Conservation (phyloP, 2,113 vertebrate species). For the Leptocoma aspasia region DNA sequence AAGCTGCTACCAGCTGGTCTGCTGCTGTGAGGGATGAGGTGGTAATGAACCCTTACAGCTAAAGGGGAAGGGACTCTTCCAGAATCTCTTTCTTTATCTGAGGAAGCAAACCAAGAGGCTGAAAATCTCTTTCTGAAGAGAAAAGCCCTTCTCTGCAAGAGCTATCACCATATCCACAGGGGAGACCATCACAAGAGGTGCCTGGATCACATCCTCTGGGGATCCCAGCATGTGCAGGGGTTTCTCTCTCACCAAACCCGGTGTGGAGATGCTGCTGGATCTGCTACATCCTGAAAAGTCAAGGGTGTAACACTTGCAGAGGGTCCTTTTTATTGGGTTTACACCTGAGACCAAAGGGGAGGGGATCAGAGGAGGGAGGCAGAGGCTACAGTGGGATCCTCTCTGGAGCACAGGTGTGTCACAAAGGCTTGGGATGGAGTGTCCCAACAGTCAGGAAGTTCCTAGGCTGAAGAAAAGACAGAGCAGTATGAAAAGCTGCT, state of each 20-base stretch:
- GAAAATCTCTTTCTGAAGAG: too few relatives aligned
- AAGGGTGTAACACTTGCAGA: background rate
- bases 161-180: too few relatives aligned
- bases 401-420: background rate
- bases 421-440: background rate
- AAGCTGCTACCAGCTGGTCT: too few relatives aligned
- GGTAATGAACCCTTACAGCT: too few relatives aligned
- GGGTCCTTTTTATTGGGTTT: background rate
- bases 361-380: background rate
- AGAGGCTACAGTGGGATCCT: background rate
- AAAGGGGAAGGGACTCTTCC: too few relatives aligned
- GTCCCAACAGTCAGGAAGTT: background rate
- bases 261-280: background rate
- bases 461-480: background rate
- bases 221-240: background rate
- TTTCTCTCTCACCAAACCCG: background rate
- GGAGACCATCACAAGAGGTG: too few relatives aligned
- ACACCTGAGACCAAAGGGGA: background rate
- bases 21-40: too few relatives aligned
- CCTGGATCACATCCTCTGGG: too few relatives aligned
- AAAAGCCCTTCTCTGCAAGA: too few relatives aligned
- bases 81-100: too few relatives aligned
- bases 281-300: background rate
- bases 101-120: too few relatives aligned
- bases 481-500: background rate